phyloP scores from a whole-genome alignment of 92 coral and sea anemone species.

The Micromussa lordhowensis region DNA sequence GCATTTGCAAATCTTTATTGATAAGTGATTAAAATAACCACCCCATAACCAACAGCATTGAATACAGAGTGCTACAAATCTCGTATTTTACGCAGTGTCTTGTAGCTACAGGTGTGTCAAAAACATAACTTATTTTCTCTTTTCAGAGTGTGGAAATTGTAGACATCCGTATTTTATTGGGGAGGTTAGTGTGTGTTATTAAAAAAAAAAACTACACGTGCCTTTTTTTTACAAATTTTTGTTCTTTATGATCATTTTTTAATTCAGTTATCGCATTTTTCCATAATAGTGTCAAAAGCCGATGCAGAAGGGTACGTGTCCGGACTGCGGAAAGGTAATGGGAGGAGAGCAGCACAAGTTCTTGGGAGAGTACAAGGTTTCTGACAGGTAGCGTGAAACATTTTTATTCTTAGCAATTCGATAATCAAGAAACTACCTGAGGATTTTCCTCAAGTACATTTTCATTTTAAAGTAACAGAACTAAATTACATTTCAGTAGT shows the following conservation, averaged over 20 bases:
- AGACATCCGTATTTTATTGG: constrained; percentile 68
- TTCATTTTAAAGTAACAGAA: too few species aligned
- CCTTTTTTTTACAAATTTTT: too few species aligned
- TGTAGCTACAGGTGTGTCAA: background rate
- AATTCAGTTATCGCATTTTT: background rate
- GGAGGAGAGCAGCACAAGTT: constrained; percentile 58
- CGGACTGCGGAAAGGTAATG: constrained; percentile 53
- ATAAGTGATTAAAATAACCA: too few species aligned
- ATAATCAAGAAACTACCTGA: background rate
- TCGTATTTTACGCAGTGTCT: too few species aligned
- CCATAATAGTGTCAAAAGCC: constrained; percentile 61
- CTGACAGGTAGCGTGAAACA: constrained; percentile 6
- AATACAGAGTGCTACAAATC: too few species aligned
- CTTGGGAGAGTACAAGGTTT: constrained; percentile 4
- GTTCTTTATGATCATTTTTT: background rate
- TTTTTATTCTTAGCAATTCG: background rate
- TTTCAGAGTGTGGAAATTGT: constrained; percentile 65
- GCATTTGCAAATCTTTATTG: too few species aligned
- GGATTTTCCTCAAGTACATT: background rate
- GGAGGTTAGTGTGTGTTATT: constrained; percentile 52
- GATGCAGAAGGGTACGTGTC: constrained; percentile 56
- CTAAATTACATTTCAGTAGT: background rate
- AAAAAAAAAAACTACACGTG: background rate
- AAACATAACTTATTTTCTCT: background rate
- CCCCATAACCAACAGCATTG: too few species aligned